Percentiles rank a stretch among this genome's conserved stretches.
These are phyloP conservation scores for Drosophila rellima DNA, from an alignment of 2,888 invertebrate genomes.

Conservation along the genomic window DNA sequence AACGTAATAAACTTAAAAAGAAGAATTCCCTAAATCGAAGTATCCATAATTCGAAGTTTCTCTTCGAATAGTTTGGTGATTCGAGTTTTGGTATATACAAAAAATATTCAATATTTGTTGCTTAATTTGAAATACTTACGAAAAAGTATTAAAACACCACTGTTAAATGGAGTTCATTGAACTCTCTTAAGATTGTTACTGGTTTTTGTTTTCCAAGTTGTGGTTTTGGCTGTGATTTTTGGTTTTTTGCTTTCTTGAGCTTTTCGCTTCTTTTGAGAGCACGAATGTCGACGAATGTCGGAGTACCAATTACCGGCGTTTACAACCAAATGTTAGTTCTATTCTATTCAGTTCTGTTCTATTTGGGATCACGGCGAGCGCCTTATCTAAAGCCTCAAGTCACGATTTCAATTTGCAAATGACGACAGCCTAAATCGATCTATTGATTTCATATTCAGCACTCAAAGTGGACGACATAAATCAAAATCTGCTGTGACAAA, in stretches of 20 bases:
- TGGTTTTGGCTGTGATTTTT: constrained; percentile 5
- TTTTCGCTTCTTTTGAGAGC: constrained; percentile 4
- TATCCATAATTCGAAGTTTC: no score
- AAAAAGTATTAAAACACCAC: no score
- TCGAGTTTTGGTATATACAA: no score
- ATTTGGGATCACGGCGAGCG: constrained; percentile 15
- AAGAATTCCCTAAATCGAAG: no score
- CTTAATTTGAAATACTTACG: no score
- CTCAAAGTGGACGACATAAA: constrained; percentile 78
- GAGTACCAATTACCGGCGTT: constrained; percentile 46
- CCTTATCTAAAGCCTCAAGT: constrained; percentile 81
- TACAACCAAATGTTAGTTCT: constrained; percentile 1
- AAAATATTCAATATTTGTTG: no score
- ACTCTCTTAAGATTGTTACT: constrained; percentile 27
- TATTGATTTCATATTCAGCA: constrained; percentile 81
- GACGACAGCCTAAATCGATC: constrained; percentile 68
- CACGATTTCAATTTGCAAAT: constrained; percentile 82
- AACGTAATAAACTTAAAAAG: no score
- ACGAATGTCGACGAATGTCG: constrained; percentile 30
- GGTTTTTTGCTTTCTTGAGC: neutral
- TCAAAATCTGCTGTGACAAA: constrained; percentile 65
- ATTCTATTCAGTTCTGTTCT: neutral
- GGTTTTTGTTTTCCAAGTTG: constrained; percentile 10
- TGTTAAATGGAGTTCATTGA: constrained; percentile 50
- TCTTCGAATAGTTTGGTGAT: no score